Conservation (phyloP, 2,888 invertebrate species). For the Macrophya annulata region DNA sequence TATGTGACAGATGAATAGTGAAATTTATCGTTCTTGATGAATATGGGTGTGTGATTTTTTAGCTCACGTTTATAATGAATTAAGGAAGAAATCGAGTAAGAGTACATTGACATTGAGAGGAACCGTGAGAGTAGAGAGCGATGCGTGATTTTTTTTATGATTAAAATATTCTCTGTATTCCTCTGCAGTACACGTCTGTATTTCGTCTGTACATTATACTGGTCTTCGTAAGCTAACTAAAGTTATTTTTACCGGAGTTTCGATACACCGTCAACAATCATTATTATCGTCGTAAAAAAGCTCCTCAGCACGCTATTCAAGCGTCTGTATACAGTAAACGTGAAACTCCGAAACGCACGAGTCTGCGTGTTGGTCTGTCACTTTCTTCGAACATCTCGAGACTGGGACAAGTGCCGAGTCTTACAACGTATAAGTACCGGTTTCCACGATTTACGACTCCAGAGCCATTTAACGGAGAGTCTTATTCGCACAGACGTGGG, state of each 20-base stretch:
- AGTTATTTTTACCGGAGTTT: conserved; percentile 5
- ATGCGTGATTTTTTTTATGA: conserved; percentile 17
- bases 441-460: conserved; percentile 33
- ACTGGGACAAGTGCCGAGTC: conserved; percentile 32
- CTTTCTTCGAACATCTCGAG: conserved; percentile 39
- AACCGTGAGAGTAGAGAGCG: conserved; percentile 49
- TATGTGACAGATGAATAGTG: neutral
- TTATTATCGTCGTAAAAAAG: conserved; percentile 5
- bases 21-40: conserved; percentile 25
- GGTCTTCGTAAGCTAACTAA: neutral
- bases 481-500: conserved; percentile 18
- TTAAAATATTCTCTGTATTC: neutral
- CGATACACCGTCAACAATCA: conserved; percentile 1
- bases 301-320: conserved; percentile 5
- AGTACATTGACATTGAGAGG: conserved; percentile 24
- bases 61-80: neutral
- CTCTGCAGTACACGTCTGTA: neutral
- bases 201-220: conserved; percentile 11
- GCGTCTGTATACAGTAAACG: conserved; percentile 3
- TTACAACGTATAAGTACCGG: conserved; percentile 33
- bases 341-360: conserved; percentile 41
- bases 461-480: conserved; percentile 13
- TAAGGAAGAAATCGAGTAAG: neutral
- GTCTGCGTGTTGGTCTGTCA: conserved; percentile 35
- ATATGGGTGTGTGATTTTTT: neutral